Evolutionary conservation across 92 coral and sea anemone genomes (phyloP).

Genomic region (Umimayanthus chanpuru): DNA sequence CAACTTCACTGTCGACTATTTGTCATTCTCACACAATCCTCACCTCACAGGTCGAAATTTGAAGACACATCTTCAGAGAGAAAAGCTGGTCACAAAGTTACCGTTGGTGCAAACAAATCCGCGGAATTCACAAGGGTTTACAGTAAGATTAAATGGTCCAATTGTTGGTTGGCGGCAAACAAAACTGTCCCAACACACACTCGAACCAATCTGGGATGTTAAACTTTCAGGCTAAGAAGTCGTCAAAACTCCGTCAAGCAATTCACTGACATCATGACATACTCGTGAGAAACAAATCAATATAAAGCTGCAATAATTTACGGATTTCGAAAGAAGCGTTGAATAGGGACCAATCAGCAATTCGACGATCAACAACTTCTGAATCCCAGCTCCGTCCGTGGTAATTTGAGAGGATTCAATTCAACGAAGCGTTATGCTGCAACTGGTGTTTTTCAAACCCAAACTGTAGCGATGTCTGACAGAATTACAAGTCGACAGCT

Average conservation of each 20-base stretch:
- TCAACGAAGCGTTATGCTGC: neutral
- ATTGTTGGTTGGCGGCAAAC: conserved; percentile 19
- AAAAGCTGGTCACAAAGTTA: neutral
- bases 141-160: neutral
- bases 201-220: neutral
- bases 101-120: conserved; percentile 13
- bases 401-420: conserved; percentile 14
- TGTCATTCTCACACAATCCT: conserved; percentile 22
- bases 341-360: conserved; percentile 20
- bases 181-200: neutral
- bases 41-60: neutral
- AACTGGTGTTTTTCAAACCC: conserved; percentile 22
- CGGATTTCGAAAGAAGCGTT: conserved; percentile 37
- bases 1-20: conserved; percentile 30
- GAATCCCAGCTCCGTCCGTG: neutral
- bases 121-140: conserved; percentile 17
- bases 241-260: neutral
- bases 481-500: neutral
- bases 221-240: conserved; percentile 1
- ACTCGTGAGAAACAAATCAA: conserved; percentile 5
- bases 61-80: neutral
- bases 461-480: neutral
- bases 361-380: conserved; percentile 28
- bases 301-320: conserved; percentile 15
- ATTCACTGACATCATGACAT: conserved; percentile 6